A percentile compares a stretch with the other conserved stretches of the same genome.
Evolutionary conservation across 2,797 vertebrate species (phyloP).

Genomic region (Phalloptychus januarius): DNA sequence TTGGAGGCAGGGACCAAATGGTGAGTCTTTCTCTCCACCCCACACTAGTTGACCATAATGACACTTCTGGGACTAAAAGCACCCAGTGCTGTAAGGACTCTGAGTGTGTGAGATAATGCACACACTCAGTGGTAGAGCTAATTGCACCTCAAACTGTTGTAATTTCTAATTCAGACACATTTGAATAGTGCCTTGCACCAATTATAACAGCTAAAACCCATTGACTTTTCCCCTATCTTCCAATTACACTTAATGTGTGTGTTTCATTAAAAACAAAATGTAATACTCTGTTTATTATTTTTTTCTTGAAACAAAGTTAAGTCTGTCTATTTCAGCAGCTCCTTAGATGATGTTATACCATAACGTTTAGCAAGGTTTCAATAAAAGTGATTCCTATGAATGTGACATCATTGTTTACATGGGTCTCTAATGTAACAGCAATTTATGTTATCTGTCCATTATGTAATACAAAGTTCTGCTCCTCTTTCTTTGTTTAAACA

Average conservation of each 20-base stretch:
- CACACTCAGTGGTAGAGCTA: slow-evolving; percentile 68
- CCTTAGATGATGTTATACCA: slow-evolving; percentile 17
- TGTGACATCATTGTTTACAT: slow-evolving; percentile 68
- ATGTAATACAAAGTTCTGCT: slow-evolving; percentile 53
- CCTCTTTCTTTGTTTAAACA: slow-evolving; percentile 71
- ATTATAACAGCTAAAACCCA: slow-evolving; percentile 56
- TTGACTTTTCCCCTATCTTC: slow-evolving; percentile 43
- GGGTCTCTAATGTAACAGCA: slow-evolving; percentile 31
- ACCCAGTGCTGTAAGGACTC: slow-evolving; percentile 57
- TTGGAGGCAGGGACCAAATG: slow-evolving; percentile 38
- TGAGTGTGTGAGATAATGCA: slow-evolving; percentile 72
- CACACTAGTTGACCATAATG: slow-evolving; percentile 65
- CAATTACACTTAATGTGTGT: slow-evolving; percentile 65
- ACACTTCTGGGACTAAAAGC: slow-evolving; percentile 47
- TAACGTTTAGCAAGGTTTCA: slow-evolving; percentile 30
- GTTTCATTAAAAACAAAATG: slow-evolving; percentile 52
- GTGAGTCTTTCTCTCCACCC: slow-evolving; percentile 41
- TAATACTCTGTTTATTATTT: slow-evolving; percentile 54
- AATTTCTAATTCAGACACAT: slow-evolving; percentile 80
- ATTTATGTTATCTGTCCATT: slow-evolving; percentile 60
- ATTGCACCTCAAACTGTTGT: slow-evolving; percentile 75
- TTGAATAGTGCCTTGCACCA: slow-evolving; percentile 75
- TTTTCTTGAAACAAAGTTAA: slow-evolving; percentile 46
- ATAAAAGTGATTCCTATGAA: slow-evolving; percentile 59
- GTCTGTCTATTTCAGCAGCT: slow-evolving; percentile 38